A percentile compares a stretch with the other conserved stretches of the same genome.
These are phyloP conservation scores for Chrysina gloriosa DNA, from an alignment of 2,888 invertebrate species.

Conservation along the genomic window DNA sequence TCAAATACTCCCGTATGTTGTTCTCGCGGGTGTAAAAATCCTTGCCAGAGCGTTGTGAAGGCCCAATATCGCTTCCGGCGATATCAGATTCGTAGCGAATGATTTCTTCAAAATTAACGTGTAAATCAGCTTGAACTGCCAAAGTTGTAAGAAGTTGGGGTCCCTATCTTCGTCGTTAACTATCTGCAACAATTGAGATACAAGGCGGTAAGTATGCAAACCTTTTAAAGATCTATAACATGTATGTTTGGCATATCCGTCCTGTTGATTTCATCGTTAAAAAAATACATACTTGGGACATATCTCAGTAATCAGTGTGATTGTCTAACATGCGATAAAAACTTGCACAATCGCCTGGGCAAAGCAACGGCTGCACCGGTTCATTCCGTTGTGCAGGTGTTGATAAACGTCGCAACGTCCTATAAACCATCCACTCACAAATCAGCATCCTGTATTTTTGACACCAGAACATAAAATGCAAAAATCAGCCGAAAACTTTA, in stretches of 20 bases:
- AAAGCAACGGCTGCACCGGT: too few relatives aligned
- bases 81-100: slow-evolving; percentile 67
- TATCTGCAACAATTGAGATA: slow-evolving; percentile 52
- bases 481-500: too few relatives aligned
- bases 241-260: background rate
- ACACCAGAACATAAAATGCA: too few relatives aligned
- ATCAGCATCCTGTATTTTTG: too few relatives aligned
- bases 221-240: background rate
- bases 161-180: slow-evolving; percentile 58
- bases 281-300: too few relatives aligned
- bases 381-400: too few relatives aligned
- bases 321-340: too few relatives aligned
- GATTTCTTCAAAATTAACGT: slow-evolving; percentile 66
- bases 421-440: too few relatives aligned
- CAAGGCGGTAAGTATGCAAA: too few relatives aligned
- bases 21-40: slow-evolving; percentile 70
- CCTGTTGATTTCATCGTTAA: background rate
- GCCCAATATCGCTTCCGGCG: slow-evolving; percentile 72
- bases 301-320: too few relatives aligned
- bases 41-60: slow-evolving; percentile 70
- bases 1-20: slow-evolving; percentile 64
- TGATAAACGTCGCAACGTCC: too few relatives aligned
- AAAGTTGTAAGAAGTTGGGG: slow-evolving; percentile 72
- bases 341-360: too few relatives aligned
- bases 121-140: slow-evolving; percentile 78